Evolutionary conservation across 2,888 invertebrate genomes (phyloP), one percentile per base, ranked within the genome.

Genomic region (Andrena chrysosceles): DNA sequence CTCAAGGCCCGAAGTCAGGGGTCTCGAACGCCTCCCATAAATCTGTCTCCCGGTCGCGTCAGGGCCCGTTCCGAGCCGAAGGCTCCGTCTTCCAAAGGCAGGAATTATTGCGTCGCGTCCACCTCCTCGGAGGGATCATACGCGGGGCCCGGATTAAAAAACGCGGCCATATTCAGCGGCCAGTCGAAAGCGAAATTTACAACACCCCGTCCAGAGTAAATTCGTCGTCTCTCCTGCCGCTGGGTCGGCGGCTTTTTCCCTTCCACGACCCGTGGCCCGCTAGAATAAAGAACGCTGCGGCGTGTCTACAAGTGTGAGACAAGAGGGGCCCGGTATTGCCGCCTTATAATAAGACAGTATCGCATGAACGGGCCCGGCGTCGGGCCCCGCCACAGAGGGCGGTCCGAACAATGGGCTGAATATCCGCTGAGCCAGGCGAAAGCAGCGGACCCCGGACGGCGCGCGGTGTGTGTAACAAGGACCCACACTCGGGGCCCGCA

Each of bases 311-410:
- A 89, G 88, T 90, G 89, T 88, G 89, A 90, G 91, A 91, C 91
- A 89, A 91, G 90, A 87, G 87, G 86, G 83, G 88, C 87, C 85
- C 87, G 89, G 90, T 91, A 92, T 90, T 89, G 90, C 89, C 90
- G 90, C 89, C 90, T 92, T 93, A 92, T 93, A 93, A 93, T 93
- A 93, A 93, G 93, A 93, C 93, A 91, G 91, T 91, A 91, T 91
- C 91, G 87, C 90, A 89, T 91, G 91, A 88, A 89, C 87, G 90
- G 63, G 87, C 89, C 42, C 86, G 89, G 89, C 86, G 85, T 89
- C 88, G 88, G 87, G 68, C 85, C 69, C 75, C 69, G 73, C 81
- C 86, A 85, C 89, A 91, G 91, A 92, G 90, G 90, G 89, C 90
- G 91, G 90, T 89, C 84, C 85, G 88, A 91, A 91, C 91, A 90